Evolutionary conservation across 2,888 invertebrate genomes (phyloP).

Genomic region (Tetragonula carbonaria): DNA sequence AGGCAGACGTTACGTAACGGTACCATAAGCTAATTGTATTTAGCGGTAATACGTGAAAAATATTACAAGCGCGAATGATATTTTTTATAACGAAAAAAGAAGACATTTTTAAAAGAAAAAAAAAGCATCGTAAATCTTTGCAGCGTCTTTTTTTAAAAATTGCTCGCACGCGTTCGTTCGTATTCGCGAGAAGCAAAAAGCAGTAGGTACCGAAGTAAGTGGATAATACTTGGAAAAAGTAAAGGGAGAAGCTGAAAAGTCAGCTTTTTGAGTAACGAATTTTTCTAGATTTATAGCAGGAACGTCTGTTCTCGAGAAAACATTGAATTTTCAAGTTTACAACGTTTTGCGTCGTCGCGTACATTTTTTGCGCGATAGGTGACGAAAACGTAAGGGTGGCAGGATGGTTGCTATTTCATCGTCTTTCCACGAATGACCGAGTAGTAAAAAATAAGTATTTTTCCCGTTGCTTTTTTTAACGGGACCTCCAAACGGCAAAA

Average conservation of each 20-base stretch:
- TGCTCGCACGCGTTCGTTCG: neutral
- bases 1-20: too few species aligned
- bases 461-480: conserved; percentile 58
- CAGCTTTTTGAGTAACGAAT: conserved; percentile 62
- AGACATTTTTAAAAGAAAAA: conserved; percentile 38
- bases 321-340: conserved; percentile 14
- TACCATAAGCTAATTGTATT: too few species aligned
- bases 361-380: conserved; percentile 51
- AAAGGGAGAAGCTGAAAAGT: conserved; percentile 34
- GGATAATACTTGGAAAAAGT: conserved; percentile 7
- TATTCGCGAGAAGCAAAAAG: conserved; percentile 11
- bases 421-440: conserved; percentile 25
- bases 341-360: conserved; percentile 10
- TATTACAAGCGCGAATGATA: neutral
- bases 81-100: conserved; percentile 11
- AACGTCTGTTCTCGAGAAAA: conserved; percentile 41
- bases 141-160: conserved; percentile 8
- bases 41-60: too few species aligned
- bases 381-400: conserved; percentile 21
- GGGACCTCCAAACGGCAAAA: conserved; percentile 60
- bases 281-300: conserved; percentile 44
- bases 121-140: conserved; percentile 20
- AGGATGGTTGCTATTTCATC: conserved; percentile 4
- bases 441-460: conserved; percentile 41
- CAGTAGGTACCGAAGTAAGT: neutral